These are phyloP conservation scores for Cepphus grylle DNA, from an alignment of 2,113 vertebrate species.

Conservation along the genomic window DNA sequence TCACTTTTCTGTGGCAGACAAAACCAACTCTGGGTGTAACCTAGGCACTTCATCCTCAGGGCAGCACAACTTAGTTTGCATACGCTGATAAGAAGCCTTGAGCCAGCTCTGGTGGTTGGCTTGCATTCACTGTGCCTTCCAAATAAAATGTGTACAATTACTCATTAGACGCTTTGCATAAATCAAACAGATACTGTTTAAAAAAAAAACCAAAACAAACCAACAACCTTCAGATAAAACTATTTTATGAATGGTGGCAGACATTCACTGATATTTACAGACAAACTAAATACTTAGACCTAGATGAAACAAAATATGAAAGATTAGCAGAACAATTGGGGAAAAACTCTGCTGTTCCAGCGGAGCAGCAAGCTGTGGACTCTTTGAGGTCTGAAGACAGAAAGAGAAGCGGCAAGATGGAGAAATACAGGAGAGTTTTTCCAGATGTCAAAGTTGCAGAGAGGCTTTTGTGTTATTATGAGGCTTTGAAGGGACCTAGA, in stretches of 20 bases:
- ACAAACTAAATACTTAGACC: background rate
- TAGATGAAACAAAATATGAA: background rate
- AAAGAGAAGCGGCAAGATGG: background rate
- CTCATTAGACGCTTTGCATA: background rate
- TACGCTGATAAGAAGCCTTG: background rate
- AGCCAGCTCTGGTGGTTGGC: background rate
- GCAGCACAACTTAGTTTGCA: background rate
- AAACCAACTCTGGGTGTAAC: background rate
- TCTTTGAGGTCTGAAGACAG: background rate
- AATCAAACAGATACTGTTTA: background rate
- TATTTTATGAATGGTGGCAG: background rate
- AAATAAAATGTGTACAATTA: background rate
- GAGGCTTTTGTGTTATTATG: background rate
- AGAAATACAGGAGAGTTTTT: background rate
- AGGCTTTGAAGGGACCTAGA: background rate
- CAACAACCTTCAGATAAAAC: background rate
- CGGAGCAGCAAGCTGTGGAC: background rate
- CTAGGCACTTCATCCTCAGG: background rate
- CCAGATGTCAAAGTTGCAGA: background rate
- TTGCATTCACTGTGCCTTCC: background rate
- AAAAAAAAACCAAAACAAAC: background rate
- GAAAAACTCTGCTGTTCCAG: background rate
- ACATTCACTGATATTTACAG: background rate
- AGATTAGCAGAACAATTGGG: background rate
- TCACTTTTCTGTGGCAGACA: background rate